These are phyloP conservation scores for Arge pagana DNA, from an alignment of 2,888 invertebrate genomes.

Conservation along the genomic window DNA sequence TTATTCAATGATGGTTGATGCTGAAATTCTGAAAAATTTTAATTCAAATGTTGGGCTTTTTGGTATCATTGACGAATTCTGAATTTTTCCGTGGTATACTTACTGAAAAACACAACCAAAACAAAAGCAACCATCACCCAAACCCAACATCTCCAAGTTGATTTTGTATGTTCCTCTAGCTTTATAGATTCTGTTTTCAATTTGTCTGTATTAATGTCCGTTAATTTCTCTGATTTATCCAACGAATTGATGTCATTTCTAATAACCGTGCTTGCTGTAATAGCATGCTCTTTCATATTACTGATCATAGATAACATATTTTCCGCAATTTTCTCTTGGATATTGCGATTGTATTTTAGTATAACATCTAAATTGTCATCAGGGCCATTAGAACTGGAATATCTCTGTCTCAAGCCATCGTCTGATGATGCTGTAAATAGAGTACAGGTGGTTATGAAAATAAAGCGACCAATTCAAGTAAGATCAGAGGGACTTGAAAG, in stretches of 20 bases:
- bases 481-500: not conserved
- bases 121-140: constrained; percentile 90
- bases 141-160: constrained; percentile 93
- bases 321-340: constrained; percentile 91
- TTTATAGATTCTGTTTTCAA: constrained; percentile 81
- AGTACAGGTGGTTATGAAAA: too few relatives aligned
- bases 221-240: constrained; percentile 75
- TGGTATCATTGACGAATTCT: too few relatives aligned
- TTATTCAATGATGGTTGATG: constrained; percentile 7
- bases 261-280: constrained; percentile 87
- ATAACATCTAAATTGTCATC: constrained; percentile 80
- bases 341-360: constrained; percentile 83
- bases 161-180: constrained; percentile 81
- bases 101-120: constrained; percentile 85
- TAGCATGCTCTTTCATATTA: constrained; percentile 88
- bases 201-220: constrained; percentile 78
- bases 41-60: not conserved
- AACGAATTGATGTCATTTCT: constrained; percentile 73
- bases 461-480: not conserved
- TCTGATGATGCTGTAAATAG: constrained; percentile 40
- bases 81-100: constrained; percentile 53
- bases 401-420: constrained; percentile 47
- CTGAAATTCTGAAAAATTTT: too few relatives aligned
- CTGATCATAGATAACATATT: constrained; percentile 90
- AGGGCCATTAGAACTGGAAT: constrained; percentile 57